Evolutionary conservation across 1,140 invertebrate genomes (phyloP), one percentile per base, ranked within the genome.

Genomic region (Diorhabda elongata): DNA sequence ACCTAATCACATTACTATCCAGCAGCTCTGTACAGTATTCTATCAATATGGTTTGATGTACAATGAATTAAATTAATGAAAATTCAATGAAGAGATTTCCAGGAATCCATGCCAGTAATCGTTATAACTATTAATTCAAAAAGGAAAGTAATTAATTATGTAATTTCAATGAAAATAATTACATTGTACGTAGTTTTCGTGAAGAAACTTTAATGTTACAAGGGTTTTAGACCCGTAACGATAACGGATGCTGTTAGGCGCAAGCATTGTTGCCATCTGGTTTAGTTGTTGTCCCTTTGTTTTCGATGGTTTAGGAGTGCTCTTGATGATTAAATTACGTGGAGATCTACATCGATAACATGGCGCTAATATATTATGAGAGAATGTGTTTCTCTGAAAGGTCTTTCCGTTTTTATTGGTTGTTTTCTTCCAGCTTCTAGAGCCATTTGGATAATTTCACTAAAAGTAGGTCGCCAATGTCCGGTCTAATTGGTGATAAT

Each of bases 101-200:
- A 26, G 26, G 26, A 1, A 26, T 26, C 26, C 26, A 26, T 26
- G 26, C 26, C 26, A 26, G 26, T 26, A 26, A 26, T 26, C 26
- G 26, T 26, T 26, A 26, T 26, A 26, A 26, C 26, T 26, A 26
- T 26, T 26, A 26, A 26, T 26, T 26, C 26, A 26, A 26, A 26
- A 26, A 26, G 26, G 26, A 26, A 26, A 26, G 26, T 64, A 11
- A 64, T 64, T 64, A 47, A 64, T 52, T 64, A 64, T 41, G 44
- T 52, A 64, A 64, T 41, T 64, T 64, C 62, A 65, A 65, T 65
- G 57, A 65, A 43, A 57, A 57, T 45, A 8, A 43, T 58, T 56
- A 58, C 43, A 9, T 57, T 65, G 9, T 65, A 65, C 57, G 64
- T 65, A 65, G 64, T 52, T 45, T 47, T 9, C 26, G 26, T 26